These are phyloP conservation scores for Eupithecia inturbata DNA, from an alignment of 2,888 invertebrate genomes.

Conservation along the genomic window DNA sequence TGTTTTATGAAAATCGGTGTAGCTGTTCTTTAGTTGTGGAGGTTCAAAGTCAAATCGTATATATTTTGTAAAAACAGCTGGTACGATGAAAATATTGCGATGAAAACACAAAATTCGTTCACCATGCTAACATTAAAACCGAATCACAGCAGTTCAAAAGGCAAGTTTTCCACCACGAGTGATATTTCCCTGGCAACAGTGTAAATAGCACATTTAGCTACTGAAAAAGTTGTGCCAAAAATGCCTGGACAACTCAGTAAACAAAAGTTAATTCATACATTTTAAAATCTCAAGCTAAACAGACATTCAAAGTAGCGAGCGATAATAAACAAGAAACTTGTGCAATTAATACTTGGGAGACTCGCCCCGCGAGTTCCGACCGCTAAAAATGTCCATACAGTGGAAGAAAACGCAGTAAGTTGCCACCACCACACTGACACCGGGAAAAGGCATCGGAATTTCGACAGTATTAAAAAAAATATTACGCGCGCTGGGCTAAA, in stretches of 20 bases:
- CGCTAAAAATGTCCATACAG: conserved; percentile 17
- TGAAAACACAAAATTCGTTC: not conserved
- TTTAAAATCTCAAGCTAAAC: conserved; percentile 17
- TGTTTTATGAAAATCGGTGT: no score
- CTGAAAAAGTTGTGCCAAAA: not conserved
- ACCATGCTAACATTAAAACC: not conserved
- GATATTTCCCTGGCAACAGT: not conserved
- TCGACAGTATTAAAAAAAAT: not conserved
- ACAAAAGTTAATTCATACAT: conserved; percentile 13
- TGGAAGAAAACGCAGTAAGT: conserved; percentile 2
- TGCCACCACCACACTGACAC: no score
- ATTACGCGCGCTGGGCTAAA: not conserved
- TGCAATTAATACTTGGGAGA: conserved; percentile 33
- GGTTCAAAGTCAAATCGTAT: no score
- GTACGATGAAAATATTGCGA: no score
- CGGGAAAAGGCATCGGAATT: not conserved
- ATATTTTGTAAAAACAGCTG: no score
- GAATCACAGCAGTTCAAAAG: not conserved
- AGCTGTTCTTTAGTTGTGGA: no score
- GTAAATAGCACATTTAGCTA: not conserved
- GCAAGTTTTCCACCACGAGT: not conserved
- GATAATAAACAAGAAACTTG: conserved; percentile 30
- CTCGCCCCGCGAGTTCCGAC: conserved; percentile 15
- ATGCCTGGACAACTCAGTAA: conserved; percentile 11
- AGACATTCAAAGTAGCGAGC: conserved; percentile 16